Evolutionary conservation across 2,888 invertebrate species (phyloP), one percentile per base, ranked within the genome.

Genomic region (Carcina quercana): DNA sequence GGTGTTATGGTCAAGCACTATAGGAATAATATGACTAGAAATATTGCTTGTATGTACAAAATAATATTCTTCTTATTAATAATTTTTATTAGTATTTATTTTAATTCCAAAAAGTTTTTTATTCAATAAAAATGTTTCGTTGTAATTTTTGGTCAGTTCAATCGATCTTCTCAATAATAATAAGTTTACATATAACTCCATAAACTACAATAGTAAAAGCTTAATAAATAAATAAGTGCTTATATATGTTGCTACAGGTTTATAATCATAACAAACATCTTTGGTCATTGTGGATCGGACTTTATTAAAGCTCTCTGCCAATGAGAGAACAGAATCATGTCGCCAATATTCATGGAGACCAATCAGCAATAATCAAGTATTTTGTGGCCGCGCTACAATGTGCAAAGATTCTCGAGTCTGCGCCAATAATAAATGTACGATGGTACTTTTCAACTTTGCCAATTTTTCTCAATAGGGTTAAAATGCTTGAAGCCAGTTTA

Each of bases 1-100:
- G 80, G 66, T 56, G 57, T 59, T 74, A 80, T 65, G 79, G 80
- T 75, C 73, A 78, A 73, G 70, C 80, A 74, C 70, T 72, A 48
- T 73, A 75, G 64, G 54, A 76, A 76, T 66, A 60, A 53, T 53
- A 49, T 69, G 63, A 63, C 69, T 72, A 71, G 70, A 45, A 40
- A 55, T 64, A 66, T 52, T 61, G 70, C 75, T 75, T 73, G 59
- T 52, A 45, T 75, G 73, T 74, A 78, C 66, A 70, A 67, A 69
- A 51, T 70, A 68, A 66, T 61, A 49, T 64, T 64, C 57, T 50
- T 61, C 62, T 63, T 55, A 42, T 7, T 17, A 17, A 17, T 17
- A 27, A 32, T 17, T 32, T 36, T 29, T 20, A 10, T 34, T 21
- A 13, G 29, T 33, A 27, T 35, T 28, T 28, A 25, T 10, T 24